A percentile compares a stretch with the other conserved stretches of the same genome.
These are phyloP conservation scores for Rotaria magnacalcarata DNA, from an alignment of 2,888 invertebrate species.

Conservation along the genomic window DNA sequence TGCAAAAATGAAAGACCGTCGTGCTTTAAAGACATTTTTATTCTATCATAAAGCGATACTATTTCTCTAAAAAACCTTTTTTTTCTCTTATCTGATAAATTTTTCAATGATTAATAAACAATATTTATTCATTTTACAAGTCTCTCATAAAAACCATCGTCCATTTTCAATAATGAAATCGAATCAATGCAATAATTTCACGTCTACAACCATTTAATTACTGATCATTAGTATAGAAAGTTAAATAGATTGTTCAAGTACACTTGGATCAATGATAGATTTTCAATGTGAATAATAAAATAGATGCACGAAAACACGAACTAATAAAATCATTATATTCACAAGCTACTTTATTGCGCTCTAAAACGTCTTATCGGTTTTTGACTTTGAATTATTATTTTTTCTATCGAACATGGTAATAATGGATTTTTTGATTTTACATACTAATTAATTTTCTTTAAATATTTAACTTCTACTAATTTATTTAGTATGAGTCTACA, in stretches of 20 bases:
- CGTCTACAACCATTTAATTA: neutral
- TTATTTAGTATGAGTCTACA: too few species aligned
- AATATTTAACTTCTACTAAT: too few species aligned
- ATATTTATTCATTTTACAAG: neutral
- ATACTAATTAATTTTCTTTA: too few species aligned
- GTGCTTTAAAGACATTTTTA: neutral
- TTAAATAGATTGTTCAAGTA: neutral
- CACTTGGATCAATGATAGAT: neutral
- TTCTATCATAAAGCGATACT: neutral
- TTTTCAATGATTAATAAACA: neutral
- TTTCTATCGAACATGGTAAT: too few species aligned
- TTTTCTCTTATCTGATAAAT: neutral
- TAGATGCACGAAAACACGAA: neutral
- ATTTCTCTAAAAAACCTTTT: neutral
- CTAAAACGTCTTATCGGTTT: too few species aligned
- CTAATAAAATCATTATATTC: too few species aligned
- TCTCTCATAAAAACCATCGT: neutral
- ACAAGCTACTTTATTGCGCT: too few species aligned
- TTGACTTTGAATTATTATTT: too few species aligned
- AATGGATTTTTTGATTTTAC: too few species aligned
- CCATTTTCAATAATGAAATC: neutral
- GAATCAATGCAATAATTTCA: neutral
- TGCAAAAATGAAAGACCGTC: neutral
- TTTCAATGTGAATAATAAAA: neutral
- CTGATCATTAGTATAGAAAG: neutral